These are phyloP conservation scores for Takifugu bimaculatus DNA, from an alignment of 2,113 vertebrate species.

Conservation along the genomic window DNA sequence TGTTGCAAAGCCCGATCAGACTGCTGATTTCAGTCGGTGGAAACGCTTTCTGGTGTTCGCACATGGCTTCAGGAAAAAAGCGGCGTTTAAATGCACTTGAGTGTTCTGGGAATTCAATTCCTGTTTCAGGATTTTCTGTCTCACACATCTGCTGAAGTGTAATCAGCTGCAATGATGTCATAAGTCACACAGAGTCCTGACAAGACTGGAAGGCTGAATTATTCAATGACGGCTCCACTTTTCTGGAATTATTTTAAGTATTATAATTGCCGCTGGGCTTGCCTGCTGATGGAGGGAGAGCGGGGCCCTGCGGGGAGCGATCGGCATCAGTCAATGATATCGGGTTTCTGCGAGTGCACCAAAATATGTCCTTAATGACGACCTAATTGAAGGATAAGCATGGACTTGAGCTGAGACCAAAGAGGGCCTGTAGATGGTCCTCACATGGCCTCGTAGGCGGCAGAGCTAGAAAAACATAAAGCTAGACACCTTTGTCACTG, in stretches of 20 bases:
- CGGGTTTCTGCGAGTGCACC: slow-evolving; percentile 85
- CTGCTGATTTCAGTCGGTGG: slow-evolving; percentile 26
- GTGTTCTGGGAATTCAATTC: slow-evolving; percentile 32
- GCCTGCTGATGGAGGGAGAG: slow-evolving; percentile 61
- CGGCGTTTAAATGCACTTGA: slow-evolving; percentile 19
- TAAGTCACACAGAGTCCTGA: slow-evolving; percentile 78
- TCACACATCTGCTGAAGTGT: slow-evolving; percentile 76
- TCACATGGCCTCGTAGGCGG: slow-evolving; percentile 74
- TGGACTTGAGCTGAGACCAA: slow-evolving; percentile 81
- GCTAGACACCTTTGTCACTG: slow-evolving; percentile 22
- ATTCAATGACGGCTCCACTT: slow-evolving; percentile 87
- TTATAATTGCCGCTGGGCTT: slow-evolving; percentile 84
- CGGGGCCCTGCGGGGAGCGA: slow-evolving; percentile 85
- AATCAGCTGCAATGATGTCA: slow-evolving; percentile 80
- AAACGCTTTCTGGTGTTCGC: slow-evolving; percentile 28
- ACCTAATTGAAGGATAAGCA: slow-evolving; percentile 83
- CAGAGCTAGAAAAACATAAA: slow-evolving; percentile 55
- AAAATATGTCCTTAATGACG: slow-evolving; percentile 89
- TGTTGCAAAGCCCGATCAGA: slow-evolving; percentile 43
- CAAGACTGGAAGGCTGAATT: slow-evolving; percentile 83
- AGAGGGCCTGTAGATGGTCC: slow-evolving; percentile 76
- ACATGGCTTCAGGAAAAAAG: slow-evolving; percentile 24
- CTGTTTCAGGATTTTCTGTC: slow-evolving; percentile 26
- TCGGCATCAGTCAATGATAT: slow-evolving; percentile 84
- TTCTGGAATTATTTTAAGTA: slow-evolving; percentile 94